Percentiles rank a stretch among this genome's conserved stretches.
Conservation (phyloP, 2,888 invertebrate species). For the Ceriagrion tenellum region DNA sequence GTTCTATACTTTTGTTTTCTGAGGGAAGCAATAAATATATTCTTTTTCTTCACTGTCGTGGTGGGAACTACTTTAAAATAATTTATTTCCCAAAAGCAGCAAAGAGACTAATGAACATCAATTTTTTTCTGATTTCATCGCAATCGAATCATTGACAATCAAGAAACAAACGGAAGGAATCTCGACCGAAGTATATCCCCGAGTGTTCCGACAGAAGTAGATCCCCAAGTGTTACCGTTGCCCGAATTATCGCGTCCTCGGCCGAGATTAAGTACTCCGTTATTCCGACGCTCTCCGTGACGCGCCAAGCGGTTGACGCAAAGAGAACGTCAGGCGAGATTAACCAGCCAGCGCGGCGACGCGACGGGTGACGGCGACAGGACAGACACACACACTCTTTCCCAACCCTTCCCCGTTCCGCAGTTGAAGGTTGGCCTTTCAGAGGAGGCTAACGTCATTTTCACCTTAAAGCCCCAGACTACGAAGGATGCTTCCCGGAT, state of each 20-base stretch:
- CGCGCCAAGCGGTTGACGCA: background rate
- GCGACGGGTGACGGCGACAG: background rate
- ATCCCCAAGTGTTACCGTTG: background rate
- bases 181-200: no score
- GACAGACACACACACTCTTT: no score
- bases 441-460: background rate
- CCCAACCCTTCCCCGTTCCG: background rate
- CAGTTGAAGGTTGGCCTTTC: background rate
- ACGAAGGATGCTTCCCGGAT: background rate
- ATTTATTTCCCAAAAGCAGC: no score
- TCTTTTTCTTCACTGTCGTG: no score
- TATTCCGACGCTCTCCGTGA: background rate
- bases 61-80: no score
- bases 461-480: background rate
- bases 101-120: no score
- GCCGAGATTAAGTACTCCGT: background rate
- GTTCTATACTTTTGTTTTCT: no score
- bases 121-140: no score
- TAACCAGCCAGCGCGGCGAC: background rate
- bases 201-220: no score
- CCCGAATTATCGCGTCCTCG: background rate
- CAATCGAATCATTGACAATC: no score
- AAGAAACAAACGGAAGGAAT: no score
- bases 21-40: no score
- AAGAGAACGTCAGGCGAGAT: background rate